Conservation (phyloP, 2,113 vertebrate genomes). For the Xenopus borealis region DNA sequence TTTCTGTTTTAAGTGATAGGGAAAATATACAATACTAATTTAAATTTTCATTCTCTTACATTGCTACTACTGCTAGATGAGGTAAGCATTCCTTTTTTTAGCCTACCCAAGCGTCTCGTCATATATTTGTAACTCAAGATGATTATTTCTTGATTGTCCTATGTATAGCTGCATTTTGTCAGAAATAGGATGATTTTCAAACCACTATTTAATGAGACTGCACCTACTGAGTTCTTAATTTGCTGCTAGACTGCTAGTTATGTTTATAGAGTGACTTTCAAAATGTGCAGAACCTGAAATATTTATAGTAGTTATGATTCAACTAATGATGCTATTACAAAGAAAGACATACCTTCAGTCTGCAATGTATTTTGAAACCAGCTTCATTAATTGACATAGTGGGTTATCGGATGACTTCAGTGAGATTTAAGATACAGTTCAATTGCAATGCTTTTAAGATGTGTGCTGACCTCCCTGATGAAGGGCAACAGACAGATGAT, state of each 20-base stretch:
- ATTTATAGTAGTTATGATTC: not conserved
- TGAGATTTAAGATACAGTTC: constrained; percentile 33
- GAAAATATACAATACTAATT: too few species aligned
- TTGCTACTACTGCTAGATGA: too few species aligned
- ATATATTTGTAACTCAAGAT: too few species aligned
- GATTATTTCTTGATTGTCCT: too few species aligned
- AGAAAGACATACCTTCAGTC: constrained; percentile 8
- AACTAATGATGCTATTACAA: constrained; percentile 7
- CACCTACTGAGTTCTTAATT: too few species aligned
- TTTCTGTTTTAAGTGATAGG: too few species aligned
- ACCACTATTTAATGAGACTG: too few species aligned
- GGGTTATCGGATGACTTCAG: constrained; percentile 18
- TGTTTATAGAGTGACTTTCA: not conserved
- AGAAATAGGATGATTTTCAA: too few species aligned
- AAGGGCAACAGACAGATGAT: constrained; percentile 43
- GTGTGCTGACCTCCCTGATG: constrained; percentile 37
- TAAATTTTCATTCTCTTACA: too few species aligned
- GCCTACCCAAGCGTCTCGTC: too few species aligned
- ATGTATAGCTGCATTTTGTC: too few species aligned
- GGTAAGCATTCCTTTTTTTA: too few species aligned
- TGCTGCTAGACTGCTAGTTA: not conserved
- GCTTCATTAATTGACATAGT: constrained; percentile 28
- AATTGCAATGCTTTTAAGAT: constrained; percentile 36
- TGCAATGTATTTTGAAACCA: constrained; percentile 8
- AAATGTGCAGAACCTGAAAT: constrained; percentile 6